These are phyloP conservation scores for Tetrao urogallus DNA, from an alignment of 2,113 vertebrate genomes.

Conservation along the genomic window DNA sequence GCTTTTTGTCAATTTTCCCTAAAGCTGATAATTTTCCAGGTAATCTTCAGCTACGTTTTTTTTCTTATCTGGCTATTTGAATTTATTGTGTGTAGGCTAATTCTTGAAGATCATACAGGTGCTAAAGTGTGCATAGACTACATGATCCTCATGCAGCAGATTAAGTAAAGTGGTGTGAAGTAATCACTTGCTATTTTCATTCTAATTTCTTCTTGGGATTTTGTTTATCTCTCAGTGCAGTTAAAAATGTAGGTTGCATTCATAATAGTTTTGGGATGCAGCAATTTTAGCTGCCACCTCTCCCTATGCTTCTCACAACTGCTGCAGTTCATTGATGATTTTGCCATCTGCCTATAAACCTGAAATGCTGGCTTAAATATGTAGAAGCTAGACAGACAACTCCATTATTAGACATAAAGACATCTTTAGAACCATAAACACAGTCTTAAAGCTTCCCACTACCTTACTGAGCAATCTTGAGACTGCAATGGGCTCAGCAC, in stretches of 20 bases:
- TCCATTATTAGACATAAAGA: background rate
- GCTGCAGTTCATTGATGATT: constrained; percentile 41
- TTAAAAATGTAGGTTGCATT: background rate
- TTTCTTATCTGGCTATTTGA: background rate
- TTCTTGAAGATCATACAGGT: background rate
- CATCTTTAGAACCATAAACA: background rate
- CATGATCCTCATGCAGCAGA: background rate
- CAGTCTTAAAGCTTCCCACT: background rate
- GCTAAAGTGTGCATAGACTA: background rate
- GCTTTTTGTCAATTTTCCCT: background rate
- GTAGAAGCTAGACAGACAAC: background rate
- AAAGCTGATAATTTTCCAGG: background rate
- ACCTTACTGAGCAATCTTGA: background rate
- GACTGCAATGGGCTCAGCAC: background rate
- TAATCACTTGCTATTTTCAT: background rate
- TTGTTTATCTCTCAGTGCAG: background rate
- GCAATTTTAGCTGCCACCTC: background rate
- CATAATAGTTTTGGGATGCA: background rate
- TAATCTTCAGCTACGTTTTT: background rate
- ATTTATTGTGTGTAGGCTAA: background rate
- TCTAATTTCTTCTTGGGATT: background rate
- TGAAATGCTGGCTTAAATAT: constrained; percentile 29
- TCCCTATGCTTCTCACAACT: background rate
- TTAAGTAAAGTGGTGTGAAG: background rate
- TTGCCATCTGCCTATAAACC: constrained; percentile 7